Conservation (phyloP, 1,140 invertebrate species). For the Sminthurides bifidus region DNA sequence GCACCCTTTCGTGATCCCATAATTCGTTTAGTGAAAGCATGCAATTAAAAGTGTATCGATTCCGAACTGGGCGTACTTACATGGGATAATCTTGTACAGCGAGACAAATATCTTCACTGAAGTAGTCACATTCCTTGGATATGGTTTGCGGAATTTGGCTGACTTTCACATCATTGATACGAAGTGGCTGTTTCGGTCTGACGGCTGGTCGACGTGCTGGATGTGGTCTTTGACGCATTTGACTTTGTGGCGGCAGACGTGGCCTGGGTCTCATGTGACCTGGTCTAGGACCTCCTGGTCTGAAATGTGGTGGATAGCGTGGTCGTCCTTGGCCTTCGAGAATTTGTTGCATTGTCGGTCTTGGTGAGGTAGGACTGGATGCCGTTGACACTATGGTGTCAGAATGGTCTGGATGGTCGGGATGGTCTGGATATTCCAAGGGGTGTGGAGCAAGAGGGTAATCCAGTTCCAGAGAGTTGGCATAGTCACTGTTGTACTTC, state of each 20-base stretch:
- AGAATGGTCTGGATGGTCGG: slow-evolving; percentile 22
- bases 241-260: neutral
- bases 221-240: neutral
- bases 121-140: slow-evolving; percentile 50
- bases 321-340: neutral
- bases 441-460: slow-evolving; percentile 25
- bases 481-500: slow-evolving; percentile 19
- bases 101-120: slow-evolving; percentile 61
- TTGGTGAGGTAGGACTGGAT: slow-evolving; percentile 1
- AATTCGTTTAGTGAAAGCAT: no score
- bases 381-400: neutral
- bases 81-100: slow-evolving; percentile 61
- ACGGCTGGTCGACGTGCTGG: neutral
- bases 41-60: no score
- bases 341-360: neutral
- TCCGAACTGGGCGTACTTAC: slow-evolving; percentile 45
- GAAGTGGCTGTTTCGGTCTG: slow-evolving; percentile 6
- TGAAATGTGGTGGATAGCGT: neutral
- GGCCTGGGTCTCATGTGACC: neutral
- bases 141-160: slow-evolving; percentile 26
- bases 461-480: slow-evolving; percentile 25
- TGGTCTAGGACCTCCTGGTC: slow-evolving; percentile 2
- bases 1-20: no score
- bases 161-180: slow-evolving; percentile 29
- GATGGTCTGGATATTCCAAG: slow-evolving; percentile 30